Evolutionary conservation across 2,888 invertebrate genomes (phyloP).

Genomic region (Monochamus alternatus): DNA sequence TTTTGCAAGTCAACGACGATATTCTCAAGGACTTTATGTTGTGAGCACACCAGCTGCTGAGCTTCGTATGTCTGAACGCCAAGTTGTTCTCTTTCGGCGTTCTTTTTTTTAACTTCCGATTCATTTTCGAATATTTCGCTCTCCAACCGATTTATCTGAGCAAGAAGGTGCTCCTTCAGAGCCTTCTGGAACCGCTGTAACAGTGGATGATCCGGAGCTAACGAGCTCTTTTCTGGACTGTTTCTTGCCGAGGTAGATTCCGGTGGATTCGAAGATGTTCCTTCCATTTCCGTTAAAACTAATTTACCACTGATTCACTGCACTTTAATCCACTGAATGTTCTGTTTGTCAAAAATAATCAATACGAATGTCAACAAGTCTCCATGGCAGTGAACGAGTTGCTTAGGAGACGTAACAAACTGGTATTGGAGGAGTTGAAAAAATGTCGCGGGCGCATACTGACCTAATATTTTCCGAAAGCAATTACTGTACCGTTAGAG

Average conservation of each 20-base stretch:
- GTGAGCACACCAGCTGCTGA: constrained; percentile 75
- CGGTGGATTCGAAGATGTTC: background rate
- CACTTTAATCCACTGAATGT: background rate
- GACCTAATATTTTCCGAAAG: constrained; percentile 40
- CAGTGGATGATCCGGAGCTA: constrained; percentile 62
- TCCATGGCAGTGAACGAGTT: constrained; percentile 8
- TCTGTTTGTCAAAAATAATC: constrained; percentile 12
- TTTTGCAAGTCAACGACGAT: constrained; percentile 74
- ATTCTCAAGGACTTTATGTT: constrained; percentile 74
- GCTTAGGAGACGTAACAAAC: background rate
- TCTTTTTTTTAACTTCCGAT: constrained; percentile 70
- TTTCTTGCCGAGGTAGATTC: background rate
- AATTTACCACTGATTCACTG: background rate
- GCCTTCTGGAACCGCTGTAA: constrained; percentile 61
- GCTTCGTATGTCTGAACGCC: constrained; percentile 77
- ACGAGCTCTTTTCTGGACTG: constrained; percentile 44
- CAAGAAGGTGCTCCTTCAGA: constrained; percentile 59
- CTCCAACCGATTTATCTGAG: constrained; percentile 76
- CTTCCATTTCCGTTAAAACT: constrained; percentile 10
- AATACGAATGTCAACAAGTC: constrained; percentile 26
- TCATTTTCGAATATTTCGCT: constrained; percentile 79
- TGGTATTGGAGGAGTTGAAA: background rate
- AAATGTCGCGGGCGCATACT: background rate
- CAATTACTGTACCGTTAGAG: constrained; percentile 44
- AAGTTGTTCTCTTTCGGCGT: constrained; percentile 74